phyloP scores from a whole-genome alignment of 2,888 invertebrate species.

The Candidula unifasciata region DNA sequence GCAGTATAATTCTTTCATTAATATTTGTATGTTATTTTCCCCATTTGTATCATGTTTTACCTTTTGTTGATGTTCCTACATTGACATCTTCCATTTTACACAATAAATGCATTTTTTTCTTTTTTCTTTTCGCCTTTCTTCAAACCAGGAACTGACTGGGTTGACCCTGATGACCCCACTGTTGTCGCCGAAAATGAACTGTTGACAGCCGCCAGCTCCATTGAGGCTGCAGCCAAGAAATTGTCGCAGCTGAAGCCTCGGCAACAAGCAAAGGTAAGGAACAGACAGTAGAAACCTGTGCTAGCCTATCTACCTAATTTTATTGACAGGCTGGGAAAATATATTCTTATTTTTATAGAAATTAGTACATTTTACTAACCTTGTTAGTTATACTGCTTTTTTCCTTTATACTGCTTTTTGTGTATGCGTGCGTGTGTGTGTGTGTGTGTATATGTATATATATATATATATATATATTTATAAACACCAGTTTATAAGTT shows the following conservation, averaged over 20 bases:
- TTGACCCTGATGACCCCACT: conserved; percentile 97
- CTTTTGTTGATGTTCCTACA: too few relatives aligned
- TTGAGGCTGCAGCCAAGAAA: conserved; percentile 98
- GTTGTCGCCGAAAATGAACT: conserved; percentile 98
- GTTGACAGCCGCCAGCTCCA: conserved; percentile 96
- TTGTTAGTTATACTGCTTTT: too few relatives aligned
- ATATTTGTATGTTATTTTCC: too few relatives aligned
- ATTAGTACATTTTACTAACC: background rate
- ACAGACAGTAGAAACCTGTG: background rate
- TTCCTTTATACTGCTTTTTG: too few relatives aligned
- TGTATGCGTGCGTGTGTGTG: too few relatives aligned
- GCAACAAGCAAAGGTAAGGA: conserved; percentile 85
- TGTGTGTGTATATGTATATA: too few relatives aligned
- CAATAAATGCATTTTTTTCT: background rate
- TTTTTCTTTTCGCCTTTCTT: background rate
- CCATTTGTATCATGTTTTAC: too few relatives aligned
- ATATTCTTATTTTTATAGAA: background rate
- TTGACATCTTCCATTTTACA: too few relatives aligned
- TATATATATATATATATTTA: too few relatives aligned
- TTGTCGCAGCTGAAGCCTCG: conserved; percentile 93
- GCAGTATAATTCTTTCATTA: too few relatives aligned
- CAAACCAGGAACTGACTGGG: conserved; percentile 89
- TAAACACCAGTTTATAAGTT: too few relatives aligned
- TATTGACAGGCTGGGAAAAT: background rate
- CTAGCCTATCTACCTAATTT: background rate